These are phyloP conservation scores for Prinia subflava DNA, from an alignment of 2,113 vertebrate species.

Conservation along the genomic window DNA sequence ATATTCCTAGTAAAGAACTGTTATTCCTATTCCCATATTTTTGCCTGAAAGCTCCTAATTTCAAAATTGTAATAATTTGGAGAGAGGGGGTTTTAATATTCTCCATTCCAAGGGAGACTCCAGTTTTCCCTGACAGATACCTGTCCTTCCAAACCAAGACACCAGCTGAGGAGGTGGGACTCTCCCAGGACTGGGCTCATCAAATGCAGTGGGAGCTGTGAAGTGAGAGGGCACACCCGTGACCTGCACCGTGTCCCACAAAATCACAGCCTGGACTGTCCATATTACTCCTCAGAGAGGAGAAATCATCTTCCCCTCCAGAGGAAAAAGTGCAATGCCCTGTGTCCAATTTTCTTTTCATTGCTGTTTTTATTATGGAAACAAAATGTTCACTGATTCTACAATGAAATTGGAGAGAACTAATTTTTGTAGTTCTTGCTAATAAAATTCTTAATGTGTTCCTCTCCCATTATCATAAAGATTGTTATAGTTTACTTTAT, in stretches of 20 bases:
- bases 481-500: conserved; percentile 56
- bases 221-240: accelerated
- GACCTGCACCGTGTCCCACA: neutral
- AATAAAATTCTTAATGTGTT: conserved; percentile 67
- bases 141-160: too few relatives aligned
- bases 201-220: neutral
- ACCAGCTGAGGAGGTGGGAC: neutral
- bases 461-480: conserved; percentile 57
- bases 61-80: too few relatives aligned
- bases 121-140: too few relatives aligned
- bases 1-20: too few relatives aligned
- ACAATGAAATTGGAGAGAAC: conserved; percentile 53
- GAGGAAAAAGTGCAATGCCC: conserved; percentile 59
- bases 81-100: too few relatives aligned
- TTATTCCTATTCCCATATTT: too few relatives aligned
- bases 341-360: conserved; percentile 71
- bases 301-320: conserved; percentile 17
- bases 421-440: conserved; percentile 64
- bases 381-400: conserved; percentile 49
- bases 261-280: neutral
- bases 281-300: neutral
- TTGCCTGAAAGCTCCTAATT: too few relatives aligned
- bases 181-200: neutral
- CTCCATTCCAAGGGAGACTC: too few relatives aligned
- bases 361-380: conserved; percentile 68